Base-by-base conservation (phyloP, 1,140 invertebrate genomes). In the Drosophila biarmipes region DNA sequence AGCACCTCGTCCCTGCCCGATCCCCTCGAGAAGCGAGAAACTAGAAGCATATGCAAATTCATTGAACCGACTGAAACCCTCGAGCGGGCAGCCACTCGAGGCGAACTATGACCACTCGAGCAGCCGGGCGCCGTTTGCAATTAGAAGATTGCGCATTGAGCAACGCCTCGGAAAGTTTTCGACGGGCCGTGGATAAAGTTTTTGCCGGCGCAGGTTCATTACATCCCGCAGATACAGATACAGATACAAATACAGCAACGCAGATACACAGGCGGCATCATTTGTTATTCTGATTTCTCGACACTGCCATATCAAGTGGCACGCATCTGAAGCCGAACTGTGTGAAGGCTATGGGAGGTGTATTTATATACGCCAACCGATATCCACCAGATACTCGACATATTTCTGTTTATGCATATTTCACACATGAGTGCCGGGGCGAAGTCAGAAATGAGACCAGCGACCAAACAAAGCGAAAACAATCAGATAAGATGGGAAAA, bases 361-460 rank as follows among this genome's bases (percentile, higher is more conserved):
- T 56, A 58, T 72, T 57, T 74, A 69, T 73, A 85, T 75, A 15
- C 27, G 17, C 12, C 40, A 43, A 15, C 46, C 67, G 68, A 76
- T 62, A 84, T 86, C 72, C 68, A 61, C 48, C 42, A 73, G 77
- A 85, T 73, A 80, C 61, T 75, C 63, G 63, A 74, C 82, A 81
- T 80, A 80, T 78, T 75, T 64, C 56, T 63, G 49, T 86, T 86
- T 77, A 74, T 86, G 81, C 82, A 86, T 82, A 82, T 82, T 82
- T 82, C 68, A 81, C 73, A 78, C 79, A 61, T 68, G 67, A 73
- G 64, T 73, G 61, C 43, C 17, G 40, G 40, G 38, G 6, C 54
- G 53, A 77, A 62, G 31, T 48, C 55, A 49, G 45, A 85, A 80
- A 29, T 38, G 40, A 24, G 40, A 24, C n/a, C 48, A 40, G 61